A percentile compares a stretch with the other conserved stretches of the same genome.
Evolutionary conservation across 2,888 invertebrate genomes (phyloP).

Genomic region (Luperina nickerlii): DNA sequence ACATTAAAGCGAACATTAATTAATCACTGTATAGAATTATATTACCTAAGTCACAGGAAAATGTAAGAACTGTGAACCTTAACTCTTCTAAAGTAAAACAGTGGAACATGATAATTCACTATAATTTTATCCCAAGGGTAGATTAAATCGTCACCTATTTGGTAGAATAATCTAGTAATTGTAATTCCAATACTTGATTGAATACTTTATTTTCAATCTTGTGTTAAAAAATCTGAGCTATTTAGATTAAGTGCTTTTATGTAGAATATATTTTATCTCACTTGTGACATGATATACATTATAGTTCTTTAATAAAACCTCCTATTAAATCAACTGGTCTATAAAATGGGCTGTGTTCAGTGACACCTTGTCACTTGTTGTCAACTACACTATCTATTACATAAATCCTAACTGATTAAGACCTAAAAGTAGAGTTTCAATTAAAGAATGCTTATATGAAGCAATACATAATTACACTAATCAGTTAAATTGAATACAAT

Average conservation of each 20-base stretch:
- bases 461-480: conserved; percentile 80
- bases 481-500: conserved; percentile 77
- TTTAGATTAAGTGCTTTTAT: conserved; percentile 44
- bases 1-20: conserved; percentile 82
- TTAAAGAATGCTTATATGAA: conserved; percentile 75
- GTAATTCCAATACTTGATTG: conserved; percentile 69
- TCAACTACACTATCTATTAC: conserved; percentile 61
- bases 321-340: conserved; percentile 49
- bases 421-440: conserved; percentile 72
- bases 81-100: conserved; percentile 67
- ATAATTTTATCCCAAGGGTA: conserved; percentile 68
- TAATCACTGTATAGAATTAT: conserved; percentile 75
- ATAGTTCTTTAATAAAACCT: conserved; percentile 42
- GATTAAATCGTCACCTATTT: conserved; percentile 77
- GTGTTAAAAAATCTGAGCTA: conserved; percentile 40
- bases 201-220: conserved; percentile 29
- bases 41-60: conserved; percentile 75
- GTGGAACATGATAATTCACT: conserved; percentile 72
- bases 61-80: conserved; percentile 71
- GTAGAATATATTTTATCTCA: conserved; percentile 48
- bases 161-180: conserved; percentile 73
- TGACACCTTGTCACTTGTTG: conserved; percentile 48
- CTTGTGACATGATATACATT: conserved; percentile 60
- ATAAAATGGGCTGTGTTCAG: conserved; percentile 45
- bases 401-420: conserved; percentile 69